Conservation (phyloP, 2,113 vertebrate genomes). For the Psilopogon haemacephalus region DNA sequence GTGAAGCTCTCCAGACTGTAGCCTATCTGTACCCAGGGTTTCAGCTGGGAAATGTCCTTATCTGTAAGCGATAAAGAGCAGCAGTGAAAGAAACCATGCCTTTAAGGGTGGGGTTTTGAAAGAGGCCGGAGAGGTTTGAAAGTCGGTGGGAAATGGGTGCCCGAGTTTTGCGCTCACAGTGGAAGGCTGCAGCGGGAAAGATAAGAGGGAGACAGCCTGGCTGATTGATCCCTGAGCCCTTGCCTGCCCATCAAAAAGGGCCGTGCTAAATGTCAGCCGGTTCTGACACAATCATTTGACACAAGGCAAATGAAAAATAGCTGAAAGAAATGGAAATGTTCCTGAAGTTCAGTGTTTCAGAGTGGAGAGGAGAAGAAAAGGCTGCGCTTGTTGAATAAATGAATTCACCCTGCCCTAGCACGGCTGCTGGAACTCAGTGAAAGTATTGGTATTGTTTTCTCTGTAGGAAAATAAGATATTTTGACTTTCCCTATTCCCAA, state of each 20-base stretch:
- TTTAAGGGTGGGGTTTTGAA: slow-evolving; percentile 7
- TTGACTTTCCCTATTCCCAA: not conserved
- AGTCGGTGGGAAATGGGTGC: slow-evolving; percentile 30
- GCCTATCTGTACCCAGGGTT: not conserved
- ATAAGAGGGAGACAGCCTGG: not conserved
- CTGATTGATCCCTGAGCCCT: not conserved
- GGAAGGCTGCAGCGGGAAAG: not conserved
- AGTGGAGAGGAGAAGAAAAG: accelerated
- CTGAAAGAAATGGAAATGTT: not conserved
- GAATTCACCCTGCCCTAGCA: not conserved
- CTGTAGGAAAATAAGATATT: not conserved
- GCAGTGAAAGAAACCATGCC: slow-evolving; percentile 14
- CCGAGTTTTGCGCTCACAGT: accelerated
- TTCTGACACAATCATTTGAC: not conserved
- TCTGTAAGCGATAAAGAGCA: slow-evolving; percentile 8
- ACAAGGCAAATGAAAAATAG: not conserved
- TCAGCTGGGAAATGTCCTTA: slow-evolving; percentile 21
- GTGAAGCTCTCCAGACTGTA: not conserved
- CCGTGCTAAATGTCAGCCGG: not conserved
- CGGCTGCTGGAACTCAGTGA: not conserved
- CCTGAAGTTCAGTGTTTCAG: not conserved
- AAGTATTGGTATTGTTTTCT: not conserved
- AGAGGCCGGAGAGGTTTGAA: slow-evolving; percentile 3
- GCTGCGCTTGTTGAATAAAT: not conserved
- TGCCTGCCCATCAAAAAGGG: not conserved